Percentiles rank a stretch among this genome's conserved stretches.
Conservation (phyloP, 1,140 invertebrate species). For the Carposina sasakii region DNA sequence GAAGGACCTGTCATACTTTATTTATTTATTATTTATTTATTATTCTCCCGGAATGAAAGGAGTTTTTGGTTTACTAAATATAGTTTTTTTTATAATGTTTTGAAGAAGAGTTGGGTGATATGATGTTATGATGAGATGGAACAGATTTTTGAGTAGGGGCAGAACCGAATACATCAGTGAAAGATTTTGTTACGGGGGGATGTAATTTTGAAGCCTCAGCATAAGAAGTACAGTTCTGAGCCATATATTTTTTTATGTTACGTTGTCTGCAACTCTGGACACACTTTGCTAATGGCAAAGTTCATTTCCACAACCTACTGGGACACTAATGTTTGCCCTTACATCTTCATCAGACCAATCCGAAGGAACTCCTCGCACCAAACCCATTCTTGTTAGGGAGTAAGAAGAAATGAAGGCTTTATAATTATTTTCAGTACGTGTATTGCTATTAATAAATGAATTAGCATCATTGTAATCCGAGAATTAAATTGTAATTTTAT, state of each 20-base stretch:
- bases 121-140: background rate
- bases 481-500: background rate
- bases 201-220: conserved; percentile 4
- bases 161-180: background rate
- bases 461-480: conserved; percentile 1
- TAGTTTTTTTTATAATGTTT: conserved; percentile 5
- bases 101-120: background rate
- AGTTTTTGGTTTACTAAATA: conserved; percentile 2
- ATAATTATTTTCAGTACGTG: background rate
- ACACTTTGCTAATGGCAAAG: conserved; percentile 8
- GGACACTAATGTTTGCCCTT: background rate
- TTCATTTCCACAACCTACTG: conserved; percentile 3
- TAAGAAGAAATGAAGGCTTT: conserved; percentile 3
- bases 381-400: conserved; percentile 6
- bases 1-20: background rate
- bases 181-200: background rate
- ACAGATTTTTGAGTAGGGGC: too few relatives aligned
- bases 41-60: too few relatives aligned
- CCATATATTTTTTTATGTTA: conserved; percentile 14
- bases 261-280: conserved; percentile 11
- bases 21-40: too few relatives aligned
- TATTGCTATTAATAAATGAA: background rate
- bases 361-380: conserved; percentile 2
- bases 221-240: conserved; percentile 9
- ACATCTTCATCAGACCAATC: conserved; percentile 8